Base-by-base conservation (phyloP, 2,888 invertebrate genomes). In the Caenorhabditis sulstoni region DNA sequence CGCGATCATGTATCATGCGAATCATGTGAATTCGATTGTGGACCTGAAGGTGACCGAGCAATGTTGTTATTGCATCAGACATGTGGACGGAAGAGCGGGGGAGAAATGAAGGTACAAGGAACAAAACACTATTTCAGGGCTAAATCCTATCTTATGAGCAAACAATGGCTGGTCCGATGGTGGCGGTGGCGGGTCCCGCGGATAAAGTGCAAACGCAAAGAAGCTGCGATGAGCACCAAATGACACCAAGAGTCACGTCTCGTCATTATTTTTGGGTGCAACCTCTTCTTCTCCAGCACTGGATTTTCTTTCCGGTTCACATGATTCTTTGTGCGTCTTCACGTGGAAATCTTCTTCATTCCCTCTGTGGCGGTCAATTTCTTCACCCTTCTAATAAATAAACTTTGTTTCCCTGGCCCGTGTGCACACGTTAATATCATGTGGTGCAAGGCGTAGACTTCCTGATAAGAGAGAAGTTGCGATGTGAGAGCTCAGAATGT, bases 1-100 rank as follows among this genome's bases (percentile, higher is more conserved):
- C 39, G 23, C 44, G 29, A 47, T 49, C 49, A 53, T 49, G 52
- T n/a, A 29, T 18, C 29, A 29, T 29, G 29, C 29, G 29, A 49
- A 58, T 73, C 73, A 73, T 73, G 73, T 73, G 73, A 73, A 73
- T 64, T 20, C 9, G 49, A 62, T 55, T n/a, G n/a, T n/a, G n/a
- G n/a, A n/a, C n/a, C n/a, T n/a, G n/a, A n/a, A n/a, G n/a, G n/a
- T n/a, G n/a, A n/a, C n/a, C n/a, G n/a, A 1, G 37, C 16, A 18
- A 7, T 62, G 62, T 59, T 52, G 68, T 52, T 41, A 20, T 8
- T 23, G 49, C 20, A 41, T 12, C 45, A 61, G 44, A 50, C 61
- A 59, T 64, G 62, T 59, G 59, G 44, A 20, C 37, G 39, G 41
- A 35, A 20, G 35, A 66, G 18, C 18, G 18, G n/a, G n/a, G n/a